Percentiles rank a stretch among this genome's conserved stretches.
Evolutionary conservation across 2,797 vertebrate species (phyloP).

Genomic region (Microhierax caerulescens): DNA sequence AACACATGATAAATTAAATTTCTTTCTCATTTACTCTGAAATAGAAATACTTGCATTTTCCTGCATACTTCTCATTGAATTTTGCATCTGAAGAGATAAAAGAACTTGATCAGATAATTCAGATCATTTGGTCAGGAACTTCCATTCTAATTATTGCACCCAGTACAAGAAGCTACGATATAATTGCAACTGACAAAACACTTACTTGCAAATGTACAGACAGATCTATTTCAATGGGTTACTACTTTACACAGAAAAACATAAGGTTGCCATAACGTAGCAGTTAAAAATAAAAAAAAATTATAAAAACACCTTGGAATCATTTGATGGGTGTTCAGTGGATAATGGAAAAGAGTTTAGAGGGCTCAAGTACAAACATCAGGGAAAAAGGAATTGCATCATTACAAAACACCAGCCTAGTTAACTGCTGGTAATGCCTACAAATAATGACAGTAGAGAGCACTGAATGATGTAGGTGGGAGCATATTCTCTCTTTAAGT

Average conservation of each 20-base stretch:
- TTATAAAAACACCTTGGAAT: neutral
- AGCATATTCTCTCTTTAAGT: neutral
- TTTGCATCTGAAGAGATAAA: neutral
- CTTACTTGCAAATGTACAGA: neutral
- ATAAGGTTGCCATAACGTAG: neutral
- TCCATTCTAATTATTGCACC: neutral
- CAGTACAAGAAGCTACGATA: neutral
- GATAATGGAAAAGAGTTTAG: neutral
- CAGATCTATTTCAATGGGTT: neutral
- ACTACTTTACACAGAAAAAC: neutral
- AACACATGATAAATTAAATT: neutral
- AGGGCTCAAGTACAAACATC: neutral
- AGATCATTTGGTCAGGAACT: neutral
- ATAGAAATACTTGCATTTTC: neutral
- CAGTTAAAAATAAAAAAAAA: neutral
- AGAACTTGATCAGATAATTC: neutral
- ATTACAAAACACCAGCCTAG: neutral
- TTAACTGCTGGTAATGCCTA: constrained; percentile 13
- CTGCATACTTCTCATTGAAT: neutral
- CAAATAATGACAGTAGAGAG: neutral
- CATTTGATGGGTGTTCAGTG: neutral
- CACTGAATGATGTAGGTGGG: neutral
- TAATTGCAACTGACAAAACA: neutral
- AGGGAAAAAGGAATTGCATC: neutral
- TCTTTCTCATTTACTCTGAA: neutral